Base-by-base conservation (phyloP, 2,797 vertebrate genomes). In the Melopsittacus undulatus region DNA sequence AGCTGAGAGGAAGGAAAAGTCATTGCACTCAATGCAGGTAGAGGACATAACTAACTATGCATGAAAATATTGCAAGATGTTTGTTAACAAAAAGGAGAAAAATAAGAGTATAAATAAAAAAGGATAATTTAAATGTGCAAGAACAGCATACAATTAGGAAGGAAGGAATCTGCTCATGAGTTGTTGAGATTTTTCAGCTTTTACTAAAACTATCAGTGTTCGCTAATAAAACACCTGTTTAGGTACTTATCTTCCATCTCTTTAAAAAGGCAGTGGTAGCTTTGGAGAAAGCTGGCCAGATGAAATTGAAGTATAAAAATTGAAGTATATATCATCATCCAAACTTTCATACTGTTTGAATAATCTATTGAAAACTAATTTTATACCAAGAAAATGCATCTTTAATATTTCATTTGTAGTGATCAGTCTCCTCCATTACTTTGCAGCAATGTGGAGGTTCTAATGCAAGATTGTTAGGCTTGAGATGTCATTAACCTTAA, bases 401-500 rank as follows among this genome's bases (percentile, higher is more conserved):
- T 87, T 90, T 61, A 85, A 79, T 90, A 70, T 94, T 89, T 89
- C 72, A 92, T 93, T 94, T 75, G 27, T 48, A 61, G 15, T 36
- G 32, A 76, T 86, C 54, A 84, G 26, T 56, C 27, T 90, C 36
- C 52, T 63, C 52, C 20, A 20, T 19, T 80, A 7, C 43, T 66
- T 70, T 13, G 13, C 38, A 82, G 21, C 3, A 2, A 4, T 59
- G 23, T 48, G 27, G 27, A 69, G 6, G 23, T 77, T 96, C 43
- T 85, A 81, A 63, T 26, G n/a, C 36, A 79, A 45, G 24, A 40
- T 17, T 63, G 4, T 70, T 83, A 79, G 29, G 15, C 69, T 23
- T 23, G 38, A 74, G 29, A 40, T 79, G 59, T 97, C 78, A 80
- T 62, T 92, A 92, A 64, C 32, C 40, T 84, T 49, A 77, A 77